Percentiles rank a stretch among this genome's conserved stretches.
These are phyloP conservation scores for Leguminivora glycinivorella DNA, from an alignment of 1,140 invertebrate genomes.

Conservation along the genomic window DNA sequence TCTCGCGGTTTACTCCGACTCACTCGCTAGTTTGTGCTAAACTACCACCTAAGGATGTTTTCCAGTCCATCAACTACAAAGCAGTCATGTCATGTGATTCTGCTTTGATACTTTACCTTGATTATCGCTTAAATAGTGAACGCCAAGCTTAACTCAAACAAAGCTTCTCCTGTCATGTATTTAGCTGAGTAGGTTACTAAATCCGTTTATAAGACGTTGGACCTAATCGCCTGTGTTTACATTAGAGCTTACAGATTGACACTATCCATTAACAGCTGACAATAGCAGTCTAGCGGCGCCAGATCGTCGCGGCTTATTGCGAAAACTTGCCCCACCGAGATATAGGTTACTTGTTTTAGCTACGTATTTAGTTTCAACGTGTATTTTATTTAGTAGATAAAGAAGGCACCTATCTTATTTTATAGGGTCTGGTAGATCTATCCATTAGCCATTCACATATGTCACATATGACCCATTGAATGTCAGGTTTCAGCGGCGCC, in stretches of 20 bases:
- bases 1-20: too few relatives aligned
- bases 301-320: conserved; percentile 51
- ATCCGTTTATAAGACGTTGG: neutral
- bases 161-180: neutral
- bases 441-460: neutral
- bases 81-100: too few relatives aligned
- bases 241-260: neutral
- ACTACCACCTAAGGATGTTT: too few relatives aligned
- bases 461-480: neutral
- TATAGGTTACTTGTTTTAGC: conserved; percentile 59
- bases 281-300: conserved; percentile 41
- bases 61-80: too few relatives aligned
- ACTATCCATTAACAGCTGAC: neutral
- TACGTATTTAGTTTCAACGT: conserved; percentile 28
- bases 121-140: too few relatives aligned
- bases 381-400: neutral
- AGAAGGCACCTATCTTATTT: neutral
- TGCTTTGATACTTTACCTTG: too few relatives aligned
- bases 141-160: too few relatives aligned
- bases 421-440: neutral
- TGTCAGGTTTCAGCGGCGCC: conserved; percentile 42
- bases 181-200: neutral
- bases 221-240: neutral
- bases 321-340: conserved; percentile 48
- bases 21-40: too few relatives aligned